phyloP scores from a whole-genome alignment of 1,140 invertebrate species.

The Nymphalis io region DNA sequence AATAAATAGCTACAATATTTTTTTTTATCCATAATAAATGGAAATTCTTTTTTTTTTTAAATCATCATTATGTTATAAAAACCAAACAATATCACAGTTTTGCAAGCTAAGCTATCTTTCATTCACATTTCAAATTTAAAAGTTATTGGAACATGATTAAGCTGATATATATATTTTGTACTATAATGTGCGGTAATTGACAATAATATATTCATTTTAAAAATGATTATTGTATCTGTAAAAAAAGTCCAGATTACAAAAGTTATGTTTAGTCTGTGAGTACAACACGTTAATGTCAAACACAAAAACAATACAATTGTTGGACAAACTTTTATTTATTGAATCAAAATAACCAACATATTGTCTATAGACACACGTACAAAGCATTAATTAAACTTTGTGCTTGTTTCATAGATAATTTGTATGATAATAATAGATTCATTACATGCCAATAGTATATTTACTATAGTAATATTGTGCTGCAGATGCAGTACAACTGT shows the following conservation, averaged over 20 bases:
- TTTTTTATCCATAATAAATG: conserved; percentile 4
- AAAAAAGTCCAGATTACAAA: conserved; percentile 41
- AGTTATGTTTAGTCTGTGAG: conserved; percentile 63
- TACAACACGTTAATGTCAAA: conserved; percentile 29
- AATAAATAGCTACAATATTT: conserved; percentile 25
- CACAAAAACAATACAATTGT: conserved; percentile 17
- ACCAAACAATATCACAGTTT: conserved; percentile 69
- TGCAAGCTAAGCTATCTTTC: conserved; percentile 46
- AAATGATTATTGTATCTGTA: conserved; percentile 43
- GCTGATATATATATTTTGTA: conserved; percentile 56
- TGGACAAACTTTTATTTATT: conserved; percentile 10
- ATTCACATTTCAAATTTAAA: conserved; percentile 35
- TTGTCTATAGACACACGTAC: conserved; percentile 8
- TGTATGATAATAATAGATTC: conserved; percentile 11
- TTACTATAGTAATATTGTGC: conserved; percentile 28
- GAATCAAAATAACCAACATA: conserved; percentile 23
- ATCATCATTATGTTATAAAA: conserved; percentile 28
- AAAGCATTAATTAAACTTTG: conserved; percentile 3
- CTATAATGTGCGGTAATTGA: conserved; percentile 68
- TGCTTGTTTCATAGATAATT: conserved; percentile 21
- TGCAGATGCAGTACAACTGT: conserved; percentile 35
- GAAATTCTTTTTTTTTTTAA: background rate
- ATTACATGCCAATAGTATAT: conserved; percentile 23
- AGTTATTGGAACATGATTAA: conserved; percentile 66
- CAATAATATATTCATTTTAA: conserved; percentile 50